Evolutionary conservation across 2,113 vertebrate species (phyloP).

Genomic region (Centropus unirufus): DNA sequence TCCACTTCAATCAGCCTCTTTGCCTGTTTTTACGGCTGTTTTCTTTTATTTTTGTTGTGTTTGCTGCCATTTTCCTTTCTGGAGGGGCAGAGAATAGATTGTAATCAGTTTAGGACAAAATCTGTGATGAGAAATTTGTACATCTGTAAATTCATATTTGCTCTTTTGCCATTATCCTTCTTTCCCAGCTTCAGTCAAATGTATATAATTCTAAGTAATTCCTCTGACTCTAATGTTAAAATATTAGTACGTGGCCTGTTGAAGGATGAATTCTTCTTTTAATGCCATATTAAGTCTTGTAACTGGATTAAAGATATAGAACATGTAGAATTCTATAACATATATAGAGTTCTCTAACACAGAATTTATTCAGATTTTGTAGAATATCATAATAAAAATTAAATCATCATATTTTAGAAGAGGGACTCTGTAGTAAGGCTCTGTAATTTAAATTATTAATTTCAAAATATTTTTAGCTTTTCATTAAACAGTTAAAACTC

Average conservation of each 20-base stretch:
- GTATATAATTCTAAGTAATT: neutral
- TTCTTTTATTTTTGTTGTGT: neutral
- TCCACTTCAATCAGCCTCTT: neutral
- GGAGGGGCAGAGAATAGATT: neutral
- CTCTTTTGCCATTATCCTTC: neutral
- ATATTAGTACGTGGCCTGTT: neutral
- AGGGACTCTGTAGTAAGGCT: neutral
- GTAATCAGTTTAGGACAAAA: neutral
- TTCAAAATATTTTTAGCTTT: neutral
- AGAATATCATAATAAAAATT: neutral
- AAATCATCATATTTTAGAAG: neutral
- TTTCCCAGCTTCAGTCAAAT: neutral
- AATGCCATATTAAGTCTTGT: neutral
- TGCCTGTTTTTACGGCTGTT: neutral
- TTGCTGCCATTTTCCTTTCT: neutral
- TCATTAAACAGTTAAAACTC: neutral
- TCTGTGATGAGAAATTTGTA: neutral
- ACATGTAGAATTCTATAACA: neutral
- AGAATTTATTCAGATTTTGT: neutral
- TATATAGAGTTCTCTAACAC: neutral
- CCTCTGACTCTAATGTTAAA: neutral
- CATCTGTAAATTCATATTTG: neutral
- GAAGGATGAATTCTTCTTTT: neutral
- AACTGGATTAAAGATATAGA: neutral
- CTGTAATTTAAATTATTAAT: neutral